Evolutionary conservation across 2,113 vertebrate genomes (phyloP).

Genomic region (Nyctereutes procyonoides): DNA sequence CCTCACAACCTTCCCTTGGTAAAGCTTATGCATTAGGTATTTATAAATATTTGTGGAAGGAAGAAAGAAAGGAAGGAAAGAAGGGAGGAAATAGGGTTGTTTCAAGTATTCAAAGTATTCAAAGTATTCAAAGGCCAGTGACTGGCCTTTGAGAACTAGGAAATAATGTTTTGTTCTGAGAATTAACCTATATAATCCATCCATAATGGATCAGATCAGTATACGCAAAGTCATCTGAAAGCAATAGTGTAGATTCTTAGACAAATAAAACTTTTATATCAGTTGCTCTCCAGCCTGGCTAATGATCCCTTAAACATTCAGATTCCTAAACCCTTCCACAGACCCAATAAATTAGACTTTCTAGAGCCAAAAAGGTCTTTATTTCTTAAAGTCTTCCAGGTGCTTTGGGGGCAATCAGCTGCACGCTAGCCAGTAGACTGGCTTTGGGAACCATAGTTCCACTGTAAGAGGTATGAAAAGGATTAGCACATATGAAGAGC

Average conservation of each 20-base stretch:
- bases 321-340: neutral
- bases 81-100: neutral
- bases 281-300: neutral
- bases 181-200: conserved; percentile 51
- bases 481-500: conserved; percentile 11
- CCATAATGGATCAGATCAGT: conserved; percentile 43
- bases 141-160: neutral
- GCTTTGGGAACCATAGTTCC: neutral
- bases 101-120: conserved; percentile 11
- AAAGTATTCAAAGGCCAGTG: conserved; percentile 10
- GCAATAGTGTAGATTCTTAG: conserved; percentile 38
- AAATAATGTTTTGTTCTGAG: conserved; percentile 52
- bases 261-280: conserved; percentile 15
- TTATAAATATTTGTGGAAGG: conserved; percentile 57
- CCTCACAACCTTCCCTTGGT: conserved; percentile 16
- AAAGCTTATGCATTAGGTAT: conserved; percentile 49
- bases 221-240: conserved; percentile 76
- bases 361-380: neutral
- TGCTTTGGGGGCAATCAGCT: neutral
- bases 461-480: neutral
- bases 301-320: conserved; percentile 34
- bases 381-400: neutral
- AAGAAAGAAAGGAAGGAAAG: neutral
- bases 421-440: neutral
- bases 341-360: conserved; percentile 48